Base-by-base conservation (phyloP, 2,113 vertebrate genomes). In the Lontra canadensis region DNA sequence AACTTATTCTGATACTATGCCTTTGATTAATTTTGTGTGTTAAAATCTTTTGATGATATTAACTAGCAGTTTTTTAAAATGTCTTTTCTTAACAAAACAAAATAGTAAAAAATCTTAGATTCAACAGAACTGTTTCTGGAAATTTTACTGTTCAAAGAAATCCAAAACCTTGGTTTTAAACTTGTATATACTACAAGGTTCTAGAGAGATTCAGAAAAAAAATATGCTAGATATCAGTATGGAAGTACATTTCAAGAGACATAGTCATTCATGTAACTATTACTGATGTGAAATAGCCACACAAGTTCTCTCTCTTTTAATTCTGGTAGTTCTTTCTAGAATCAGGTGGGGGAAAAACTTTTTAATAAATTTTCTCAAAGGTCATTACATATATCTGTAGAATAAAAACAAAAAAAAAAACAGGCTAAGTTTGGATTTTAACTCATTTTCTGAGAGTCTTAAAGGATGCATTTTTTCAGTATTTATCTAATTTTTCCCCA, bases 61-160 rank as follows among this genome's bases (percentile, higher is more conserved):
- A 89, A 89, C 29, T 36, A 86, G 36, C 7, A 92, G 3, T 23
- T 67, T 76, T 61, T 31, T 18, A 3, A 55, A 86, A 34, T 73
- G 6, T 86, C 25, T 78, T 84, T 84, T 79, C n/a, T 39, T 63
- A 90, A 42, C 44, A 94, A 96, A 92, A 93, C 11, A 69, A 87
- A 74, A 47, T 39, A 84, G 5, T 73, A 44, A 2, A 63, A 96
- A 94, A 92, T 17, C 3, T n/a, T 59, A 21, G 3, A 9, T n/a
- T 76, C 49, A 80, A 80, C 25, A 52, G 90, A 92, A 78, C 6
- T 44, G 2, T 69, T 78, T 52, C 18, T 94, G 11, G 2, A 39
- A 88, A n/a, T 90, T 96, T 82, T 47, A 29, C 6, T 73, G 14
- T 7, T 52, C 10, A 92, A 82, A 88, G 18, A 92, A 83, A 49